A percentile compares a stretch with the other conserved stretches of the same genome.
phyloP scores from a whole-genome alignment of 2,113 vertebrate species.

The Chlorodrepanis virens region DNA sequence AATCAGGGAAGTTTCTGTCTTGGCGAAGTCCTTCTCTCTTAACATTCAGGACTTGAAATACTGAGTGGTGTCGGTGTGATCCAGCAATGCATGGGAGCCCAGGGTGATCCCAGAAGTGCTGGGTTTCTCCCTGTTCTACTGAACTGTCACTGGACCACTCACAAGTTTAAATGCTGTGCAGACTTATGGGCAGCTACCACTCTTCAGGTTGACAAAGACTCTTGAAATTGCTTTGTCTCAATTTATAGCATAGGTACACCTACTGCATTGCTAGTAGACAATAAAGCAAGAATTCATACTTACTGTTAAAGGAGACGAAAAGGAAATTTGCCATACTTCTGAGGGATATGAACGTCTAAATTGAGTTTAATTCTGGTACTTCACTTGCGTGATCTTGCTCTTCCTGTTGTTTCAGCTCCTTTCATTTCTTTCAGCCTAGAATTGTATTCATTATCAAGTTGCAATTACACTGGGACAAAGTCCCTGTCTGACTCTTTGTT shows the following conservation, averaged over 20 bases:
- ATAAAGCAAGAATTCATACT: not conserved
- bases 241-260: not conserved
- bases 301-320: not conserved
- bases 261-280: not conserved
- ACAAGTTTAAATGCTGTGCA: not conserved
- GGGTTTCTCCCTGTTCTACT: not conserved
- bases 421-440: not conserved
- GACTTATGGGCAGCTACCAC: not conserved
- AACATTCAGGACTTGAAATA: not conserved
- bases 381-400: not conserved
- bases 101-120: not conserved
- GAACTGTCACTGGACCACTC: not conserved
- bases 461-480: not conserved
- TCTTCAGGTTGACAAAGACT: not conserved
- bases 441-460: slow-evolving; percentile 36
- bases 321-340: not conserved
- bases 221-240: not conserved
- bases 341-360: not conserved
- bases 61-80: accelerated
- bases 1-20: not conserved
- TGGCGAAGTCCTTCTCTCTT: not conserved
- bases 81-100: not conserved
- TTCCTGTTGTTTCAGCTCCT: slow-evolving; percentile 25
- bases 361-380: not conserved
- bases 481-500: slow-evolving; percentile 41